A percentile compares a stretch with the other conserved stretches of the same genome.
Conservation (phyloP, 2,797 vertebrate genomes). For the Serranus cabrilla region DNA sequence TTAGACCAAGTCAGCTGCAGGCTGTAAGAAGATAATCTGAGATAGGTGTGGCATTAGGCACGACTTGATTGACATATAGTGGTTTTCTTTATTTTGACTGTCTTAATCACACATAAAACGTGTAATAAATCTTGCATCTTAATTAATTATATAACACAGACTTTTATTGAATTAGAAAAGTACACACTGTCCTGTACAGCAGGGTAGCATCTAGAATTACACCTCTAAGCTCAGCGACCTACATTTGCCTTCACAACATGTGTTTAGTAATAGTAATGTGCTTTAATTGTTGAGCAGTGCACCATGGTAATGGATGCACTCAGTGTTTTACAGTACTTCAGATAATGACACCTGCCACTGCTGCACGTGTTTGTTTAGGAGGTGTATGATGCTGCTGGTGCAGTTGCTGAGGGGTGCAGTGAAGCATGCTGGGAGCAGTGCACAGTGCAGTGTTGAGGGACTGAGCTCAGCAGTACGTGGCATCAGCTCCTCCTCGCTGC, state of each 20-base stretch:
- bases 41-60: constrained; percentile 5
- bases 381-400: constrained; percentile 32
- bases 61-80: not conserved
- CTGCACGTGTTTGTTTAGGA: constrained; percentile 6
- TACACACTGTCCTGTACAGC: not conserved
- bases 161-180: not conserved
- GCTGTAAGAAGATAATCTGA: constrained; percentile 42
- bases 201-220: not conserved
- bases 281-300: too few species aligned
- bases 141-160: not conserved
- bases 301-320: not conserved
- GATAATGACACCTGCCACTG: not conserved
- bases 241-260: not conserved
- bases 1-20: constrained; percentile 35
- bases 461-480: constrained; percentile 49
- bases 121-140: not conserved
- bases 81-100: not conserved
- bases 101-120: not conserved
- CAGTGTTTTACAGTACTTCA: not conserved
- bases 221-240: not conserved
- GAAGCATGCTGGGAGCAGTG: constrained; percentile 69
- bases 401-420: constrained; percentile 37
- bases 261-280: not conserved
- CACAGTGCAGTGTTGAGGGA: constrained; percentile 22
- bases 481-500: constrained; percentile 84